A percentile compares a stretch with the other conserved stretches of the same genome.
phyloP scores from a whole-genome alignment of 2,888 invertebrate genomes.

The Watsonalla binaria region DNA sequence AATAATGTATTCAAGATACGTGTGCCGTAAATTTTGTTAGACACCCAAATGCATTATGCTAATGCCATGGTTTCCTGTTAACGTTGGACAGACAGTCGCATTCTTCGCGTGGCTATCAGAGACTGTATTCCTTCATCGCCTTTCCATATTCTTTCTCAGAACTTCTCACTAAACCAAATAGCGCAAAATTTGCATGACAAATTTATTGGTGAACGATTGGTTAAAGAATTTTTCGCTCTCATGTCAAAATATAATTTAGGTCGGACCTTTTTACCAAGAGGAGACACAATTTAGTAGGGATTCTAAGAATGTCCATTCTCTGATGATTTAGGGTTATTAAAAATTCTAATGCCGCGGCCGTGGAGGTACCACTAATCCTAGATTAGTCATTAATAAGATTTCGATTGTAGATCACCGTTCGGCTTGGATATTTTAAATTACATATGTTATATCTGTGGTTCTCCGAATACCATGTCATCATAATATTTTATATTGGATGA shows the following conservation, averaged over 20 bases:
- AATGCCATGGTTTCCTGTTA: slow-evolving; percentile 64
- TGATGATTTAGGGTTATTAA: slow-evolving; percentile 62
- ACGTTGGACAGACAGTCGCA: slow-evolving; percentile 38
- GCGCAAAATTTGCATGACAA: slow-evolving; percentile 61
- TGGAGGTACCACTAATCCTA: slow-evolving; percentile 47
- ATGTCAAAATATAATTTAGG: slow-evolving; percentile 66
- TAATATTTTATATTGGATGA: background rate
- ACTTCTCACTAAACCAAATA: slow-evolving; percentile 38
- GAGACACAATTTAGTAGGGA: slow-evolving; percentile 55
- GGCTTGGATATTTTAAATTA: slow-evolving; percentile 26
- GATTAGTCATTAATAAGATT: slow-evolving; percentile 63
- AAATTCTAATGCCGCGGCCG: slow-evolving; percentile 38
- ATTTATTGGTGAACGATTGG: slow-evolving; percentile 54
- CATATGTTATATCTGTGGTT: slow-evolving; percentile 27
- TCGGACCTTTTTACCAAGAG: slow-evolving; percentile 49
- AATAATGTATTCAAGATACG: slow-evolving; percentile 39
- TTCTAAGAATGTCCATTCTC: slow-evolving; percentile 52
- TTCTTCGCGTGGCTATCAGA: slow-evolving; percentile 53
- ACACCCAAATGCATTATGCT: slow-evolving; percentile 67
- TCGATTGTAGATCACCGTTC: slow-evolving; percentile 48
- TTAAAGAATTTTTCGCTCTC: slow-evolving; percentile 52
- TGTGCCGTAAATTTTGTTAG: slow-evolving; percentile 52
- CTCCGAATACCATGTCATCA: slow-evolving; percentile 3
- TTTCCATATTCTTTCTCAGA: slow-evolving; percentile 48
- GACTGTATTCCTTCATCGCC: slow-evolving; percentile 33